These are phyloP conservation scores for Biston betularia DNA, from an alignment of 2,888 invertebrate species.

Conservation along the genomic window DNA sequence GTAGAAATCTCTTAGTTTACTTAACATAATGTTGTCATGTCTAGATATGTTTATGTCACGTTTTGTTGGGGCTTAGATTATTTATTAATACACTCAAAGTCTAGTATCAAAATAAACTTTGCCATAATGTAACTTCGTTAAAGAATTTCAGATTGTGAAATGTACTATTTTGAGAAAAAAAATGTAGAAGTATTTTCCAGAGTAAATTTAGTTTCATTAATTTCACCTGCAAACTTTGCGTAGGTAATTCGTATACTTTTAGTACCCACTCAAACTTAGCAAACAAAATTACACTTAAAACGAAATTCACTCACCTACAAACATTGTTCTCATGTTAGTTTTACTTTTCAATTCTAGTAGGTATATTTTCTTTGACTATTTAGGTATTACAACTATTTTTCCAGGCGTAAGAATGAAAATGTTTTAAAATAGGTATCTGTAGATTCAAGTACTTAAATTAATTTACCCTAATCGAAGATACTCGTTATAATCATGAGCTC, in stretches of 20 bases:
- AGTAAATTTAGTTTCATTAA: too few relatives aligned
- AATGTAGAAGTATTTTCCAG: too few relatives aligned
- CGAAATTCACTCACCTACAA: not conserved
- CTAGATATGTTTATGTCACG: slow-evolving; percentile 3
- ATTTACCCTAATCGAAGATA: too few relatives aligned
- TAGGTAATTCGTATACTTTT: not conserved
- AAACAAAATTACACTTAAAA: too few relatives aligned
- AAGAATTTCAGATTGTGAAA: too few relatives aligned
- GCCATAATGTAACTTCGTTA: not conserved
- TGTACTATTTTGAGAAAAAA: too few relatives aligned
- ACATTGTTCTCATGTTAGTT: not conserved
- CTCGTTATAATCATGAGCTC: too few relatives aligned
- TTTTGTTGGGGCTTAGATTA: slow-evolving; percentile 8
- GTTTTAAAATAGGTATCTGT: too few relatives aligned
- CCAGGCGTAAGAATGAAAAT: not conserved
- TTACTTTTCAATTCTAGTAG: not conserved
- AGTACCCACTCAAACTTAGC: not conserved
- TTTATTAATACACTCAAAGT: not conserved
- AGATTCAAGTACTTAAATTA: too few relatives aligned
- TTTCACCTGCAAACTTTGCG: too few relatives aligned
- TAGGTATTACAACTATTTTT: not conserved
- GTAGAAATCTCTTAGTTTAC: slow-evolving; percentile 33
- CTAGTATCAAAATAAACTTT: not conserved
- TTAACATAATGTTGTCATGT: slow-evolving; percentile 8
- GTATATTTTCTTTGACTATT: not conserved